Evolutionary conservation across 2,888 invertebrate genomes (phyloP), one percentile per base, ranked within the genome.

Genomic region (Tipula helvola): DNA sequence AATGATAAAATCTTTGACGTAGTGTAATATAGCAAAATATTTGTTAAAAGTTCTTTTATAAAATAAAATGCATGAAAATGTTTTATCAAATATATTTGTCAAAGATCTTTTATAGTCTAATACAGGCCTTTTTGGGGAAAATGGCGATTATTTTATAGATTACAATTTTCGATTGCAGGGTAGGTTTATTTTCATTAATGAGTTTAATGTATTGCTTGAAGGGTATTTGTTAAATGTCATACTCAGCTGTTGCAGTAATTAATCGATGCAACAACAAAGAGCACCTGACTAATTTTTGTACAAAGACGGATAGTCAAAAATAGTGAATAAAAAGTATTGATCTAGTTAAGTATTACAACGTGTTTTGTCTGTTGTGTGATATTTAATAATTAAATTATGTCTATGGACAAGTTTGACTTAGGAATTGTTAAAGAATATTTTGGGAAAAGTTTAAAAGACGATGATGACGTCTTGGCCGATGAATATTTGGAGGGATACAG

Each of bases 401-500:
- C 92, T 86, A 91, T 91, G 88, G 93, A 93, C 89, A 92, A 91
- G 87, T 95, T 95, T 89, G 92, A 95, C 90, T 92, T 95, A 57
- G 91, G 92, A 88, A 90, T 91, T 85, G 94, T 94, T 0, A 92
- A 95, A 87, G 93, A 94, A 90, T 92, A 94, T 89, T 96, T 96
- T 90, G 93, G 94, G 89, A 92, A 93, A 85, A 93, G 95, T 87
- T 91, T 96, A 5, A 91, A 94, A 88, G 94, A 94, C 86, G 94
- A 95, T 36, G 95, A 96, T 88, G 96, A 97, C 90, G 93, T 97
- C 8, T 91, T 94, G 85, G 91, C 97, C 89, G 94, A 94, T 88
- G 93, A 94, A 71, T 97, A 97, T 90, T 93, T 97, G 86, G 93
- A 94, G 87, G 96, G 96, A 87, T 97, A 96, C 90, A 95, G 95